Evolutionary conservation across 2,888 invertebrate genomes (phyloP).

Genomic region (Ennomos fuscantarius): DNA sequence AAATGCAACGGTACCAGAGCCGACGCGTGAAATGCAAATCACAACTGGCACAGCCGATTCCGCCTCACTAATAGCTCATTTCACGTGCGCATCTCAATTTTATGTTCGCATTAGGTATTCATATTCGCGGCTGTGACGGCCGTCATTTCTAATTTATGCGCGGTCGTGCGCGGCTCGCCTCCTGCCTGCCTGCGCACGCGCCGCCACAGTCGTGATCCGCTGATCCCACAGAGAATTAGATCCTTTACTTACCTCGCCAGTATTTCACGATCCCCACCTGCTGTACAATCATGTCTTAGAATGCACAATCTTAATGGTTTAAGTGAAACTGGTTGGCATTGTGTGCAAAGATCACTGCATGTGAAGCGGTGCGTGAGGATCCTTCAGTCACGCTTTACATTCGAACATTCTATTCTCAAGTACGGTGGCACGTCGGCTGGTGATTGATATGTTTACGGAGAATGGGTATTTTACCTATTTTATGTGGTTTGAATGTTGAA

Average conservation of each 20-base stretch:
- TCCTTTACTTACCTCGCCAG: conserved; percentile 47
- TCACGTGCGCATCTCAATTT: conserved; percentile 39
- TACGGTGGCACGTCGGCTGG: conserved; percentile 44
- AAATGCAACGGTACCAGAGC: not conserved
- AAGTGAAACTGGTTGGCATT: conserved; percentile 37
- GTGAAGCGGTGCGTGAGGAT: conserved; percentile 61
- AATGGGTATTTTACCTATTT: conserved; percentile 23
- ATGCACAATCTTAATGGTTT: conserved; percentile 31
- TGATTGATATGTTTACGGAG: conserved; percentile 62
- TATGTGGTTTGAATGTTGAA: conserved; percentile 12
- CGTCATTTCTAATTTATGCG: conserved; percentile 73
- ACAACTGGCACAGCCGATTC: conserved; percentile 22
- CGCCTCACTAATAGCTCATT: conserved; percentile 31
- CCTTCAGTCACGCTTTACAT: conserved; percentile 62
- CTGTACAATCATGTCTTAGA: conserved; percentile 16
- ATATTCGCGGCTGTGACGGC: conserved; percentile 43
- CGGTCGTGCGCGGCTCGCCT: conserved; percentile 67
- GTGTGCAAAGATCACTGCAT: conserved; percentile 52
- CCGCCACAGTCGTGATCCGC: conserved; percentile 59
- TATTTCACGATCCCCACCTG: conserved; percentile 39
- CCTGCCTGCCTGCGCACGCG: conserved; percentile 47
- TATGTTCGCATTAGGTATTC: conserved; percentile 39
- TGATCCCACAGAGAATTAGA: conserved; percentile 65
- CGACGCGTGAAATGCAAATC: conserved; percentile 25
- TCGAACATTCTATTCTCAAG: conserved; percentile 50